These are phyloP conservation scores for Drosophila sp. DNA, from an alignment of 1,140 invertebrate genomes.

Conservation along the genomic window DNA sequence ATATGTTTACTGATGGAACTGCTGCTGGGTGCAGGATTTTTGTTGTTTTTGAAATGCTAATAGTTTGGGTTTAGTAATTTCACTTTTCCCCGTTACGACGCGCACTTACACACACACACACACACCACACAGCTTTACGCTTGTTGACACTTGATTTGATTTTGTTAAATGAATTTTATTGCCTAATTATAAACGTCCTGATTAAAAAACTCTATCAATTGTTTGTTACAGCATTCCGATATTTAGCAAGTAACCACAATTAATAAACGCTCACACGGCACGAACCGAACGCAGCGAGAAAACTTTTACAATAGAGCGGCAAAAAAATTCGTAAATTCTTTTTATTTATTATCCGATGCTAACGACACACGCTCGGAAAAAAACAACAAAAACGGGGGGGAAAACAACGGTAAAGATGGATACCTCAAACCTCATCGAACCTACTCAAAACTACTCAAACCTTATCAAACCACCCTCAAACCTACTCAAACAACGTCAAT, in stretches of 20 bases:
- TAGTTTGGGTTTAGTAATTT: slow-evolving; percentile 34
- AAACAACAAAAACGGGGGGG: too few relatives aligned
- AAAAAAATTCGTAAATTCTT: not conserved
- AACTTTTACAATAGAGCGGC: slow-evolving; percentile 2
- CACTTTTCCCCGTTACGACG: slow-evolving; percentile 40
- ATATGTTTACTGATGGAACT: slow-evolving; percentile 13
- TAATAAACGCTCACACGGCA: slow-evolving; percentile 4
- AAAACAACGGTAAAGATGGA: too few relatives aligned
- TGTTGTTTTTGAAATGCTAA: slow-evolving; percentile 3
- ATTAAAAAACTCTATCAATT: slow-evolving; percentile 8
- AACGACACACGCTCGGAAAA: too few relatives aligned
- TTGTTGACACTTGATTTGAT: not conserved
- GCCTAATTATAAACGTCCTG: slow-evolving; percentile 1
- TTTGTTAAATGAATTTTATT: slow-evolving; percentile 4
- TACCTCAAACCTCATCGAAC: too few relatives aligned
- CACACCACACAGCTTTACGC: not conserved
- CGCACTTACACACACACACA: not conserved
- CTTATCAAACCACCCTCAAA: too few relatives aligned
- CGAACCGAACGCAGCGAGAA: slow-evolving; percentile 5
- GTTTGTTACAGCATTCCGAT: slow-evolving; percentile 2
- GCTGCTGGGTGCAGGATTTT: not conserved
- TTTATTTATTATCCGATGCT: too few relatives aligned
- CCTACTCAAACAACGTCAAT: too few relatives aligned
- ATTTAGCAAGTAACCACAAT: slow-evolving; percentile 3
- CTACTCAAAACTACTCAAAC: too few relatives aligned